Percentiles rank a stretch among this genome's conserved stretches.
Conservation (phyloP, 2,113 vertebrate genomes). For the Crypturellus undulatus region DNA sequence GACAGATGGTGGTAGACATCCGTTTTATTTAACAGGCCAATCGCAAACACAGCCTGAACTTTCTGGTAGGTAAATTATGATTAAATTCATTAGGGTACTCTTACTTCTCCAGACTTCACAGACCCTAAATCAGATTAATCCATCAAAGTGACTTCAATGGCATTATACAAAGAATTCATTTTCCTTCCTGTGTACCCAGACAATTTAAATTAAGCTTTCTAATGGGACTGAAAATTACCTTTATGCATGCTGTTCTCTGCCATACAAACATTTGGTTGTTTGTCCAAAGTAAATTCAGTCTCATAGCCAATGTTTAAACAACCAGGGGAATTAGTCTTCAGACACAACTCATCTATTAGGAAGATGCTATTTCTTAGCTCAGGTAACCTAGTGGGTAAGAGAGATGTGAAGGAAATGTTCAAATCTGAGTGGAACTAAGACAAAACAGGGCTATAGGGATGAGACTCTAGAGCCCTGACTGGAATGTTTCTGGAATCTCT, state of each 20-base stretch:
- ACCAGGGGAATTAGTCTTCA: neutral
- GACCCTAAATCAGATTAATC: neutral
- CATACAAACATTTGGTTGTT: neutral
- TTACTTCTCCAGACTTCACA: neutral
- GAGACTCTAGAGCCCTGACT: neutral
- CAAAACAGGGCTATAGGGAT: neutral
- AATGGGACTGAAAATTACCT: neutral
- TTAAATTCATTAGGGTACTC: neutral
- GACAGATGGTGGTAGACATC: neutral
- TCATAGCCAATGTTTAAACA: neutral
- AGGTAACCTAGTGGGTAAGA: neutral
- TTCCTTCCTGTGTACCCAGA: neutral
- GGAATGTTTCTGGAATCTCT: neutral
- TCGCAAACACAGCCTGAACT: neutral
- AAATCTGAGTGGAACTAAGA: accelerated
- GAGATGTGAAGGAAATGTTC: neutral
- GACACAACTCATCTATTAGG: neutral
- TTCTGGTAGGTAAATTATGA: neutral
- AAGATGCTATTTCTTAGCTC: neutral
- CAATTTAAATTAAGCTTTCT: neutral
- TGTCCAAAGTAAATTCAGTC: neutral
- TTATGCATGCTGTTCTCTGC: neutral
- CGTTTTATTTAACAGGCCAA: neutral
- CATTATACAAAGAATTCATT: neutral
- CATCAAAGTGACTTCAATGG: neutral